These are phyloP conservation scores for Acleris literana DNA, from an alignment of 2,888 invertebrate genomes.

Conservation along the genomic window DNA sequence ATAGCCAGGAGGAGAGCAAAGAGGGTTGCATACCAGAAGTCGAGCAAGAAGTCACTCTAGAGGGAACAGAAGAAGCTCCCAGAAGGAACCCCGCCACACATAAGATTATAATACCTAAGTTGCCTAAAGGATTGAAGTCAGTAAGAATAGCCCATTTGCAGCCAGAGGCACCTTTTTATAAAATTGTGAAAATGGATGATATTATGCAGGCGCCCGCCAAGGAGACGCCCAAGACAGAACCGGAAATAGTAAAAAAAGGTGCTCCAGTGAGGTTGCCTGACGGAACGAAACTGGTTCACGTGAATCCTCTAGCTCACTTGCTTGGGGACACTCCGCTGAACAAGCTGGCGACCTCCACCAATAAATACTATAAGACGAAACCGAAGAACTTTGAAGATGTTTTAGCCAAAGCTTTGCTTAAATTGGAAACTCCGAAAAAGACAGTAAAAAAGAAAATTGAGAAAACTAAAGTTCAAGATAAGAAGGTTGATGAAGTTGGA, in stretches of 20 bases:
- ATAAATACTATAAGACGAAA: constrained; percentile 59
- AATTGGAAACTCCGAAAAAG: constrained; percentile 44
- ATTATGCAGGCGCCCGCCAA: constrained; percentile 40
- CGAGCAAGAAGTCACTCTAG: constrained; percentile 67
- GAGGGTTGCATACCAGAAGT: constrained; percentile 64
- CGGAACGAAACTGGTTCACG: constrained; percentile 63
- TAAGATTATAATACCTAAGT: constrained; percentile 57
- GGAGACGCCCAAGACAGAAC: constrained; percentile 1
- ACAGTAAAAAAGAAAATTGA: constrained; percentile 32
- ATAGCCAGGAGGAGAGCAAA: constrained; percentile 37
- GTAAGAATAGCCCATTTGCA: constrained; percentile 64
- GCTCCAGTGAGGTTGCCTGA: constrained; percentile 52
- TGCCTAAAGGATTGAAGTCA: constrained; percentile 50
- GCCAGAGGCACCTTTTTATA: constrained; percentile 66
- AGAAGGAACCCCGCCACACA: constrained; percentile 40
- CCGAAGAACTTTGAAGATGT: constrained; percentile 53
- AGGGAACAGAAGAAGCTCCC: constrained; percentile 51
- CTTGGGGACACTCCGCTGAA: constrained; percentile 53
- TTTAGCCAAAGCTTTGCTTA: constrained; percentile 57
- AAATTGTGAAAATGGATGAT: constrained; percentile 67
- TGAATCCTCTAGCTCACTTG: constrained; percentile 70
- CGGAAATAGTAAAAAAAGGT: background rate
- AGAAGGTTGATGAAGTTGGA: background rate
- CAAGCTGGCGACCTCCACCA: constrained; percentile 45
- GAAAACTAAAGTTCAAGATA: background rate